Percentiles rank a stretch among this genome's conserved stretches.
Evolutionary conservation across 1,140 invertebrate species (phyloP).

Genomic region (Condylostylus longicornis): DNA sequence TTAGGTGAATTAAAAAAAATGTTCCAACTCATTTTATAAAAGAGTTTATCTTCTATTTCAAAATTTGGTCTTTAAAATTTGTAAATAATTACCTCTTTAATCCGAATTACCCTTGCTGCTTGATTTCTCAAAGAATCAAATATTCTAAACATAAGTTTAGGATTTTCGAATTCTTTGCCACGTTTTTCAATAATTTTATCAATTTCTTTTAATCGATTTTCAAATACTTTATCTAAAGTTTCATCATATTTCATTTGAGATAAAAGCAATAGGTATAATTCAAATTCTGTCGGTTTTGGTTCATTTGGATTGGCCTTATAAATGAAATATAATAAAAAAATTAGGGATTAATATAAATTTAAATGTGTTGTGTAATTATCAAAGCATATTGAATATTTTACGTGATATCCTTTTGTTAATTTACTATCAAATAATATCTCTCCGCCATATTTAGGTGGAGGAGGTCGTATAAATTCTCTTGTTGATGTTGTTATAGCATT

Average conservation of each 20-base stretch:
- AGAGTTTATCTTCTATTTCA: too few relatives aligned
- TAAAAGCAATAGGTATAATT: conserved; percentile 39
- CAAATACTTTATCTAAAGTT: conserved; percentile 23
- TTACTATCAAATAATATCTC: conserved; percentile 42
- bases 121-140: conserved; percentile 41
- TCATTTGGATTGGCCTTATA: conserved; percentile 43
- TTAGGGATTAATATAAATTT: neutral
- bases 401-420: conserved; percentile 46
- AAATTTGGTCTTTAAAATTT: conserved; percentile 9
- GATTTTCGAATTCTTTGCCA: conserved; percentile 30
- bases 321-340: neutral
- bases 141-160: conserved; percentile 32
- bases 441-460: conserved; percentile 46
- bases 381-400: conserved; percentile 21
- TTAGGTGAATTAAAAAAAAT: too few relatives aligned
- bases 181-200: conserved; percentile 35
- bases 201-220: conserved; percentile 35
- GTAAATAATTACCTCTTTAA: conserved; percentile 7
- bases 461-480: conserved; percentile 47
- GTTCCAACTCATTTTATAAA: too few relatives aligned
- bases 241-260: conserved; percentile 37
- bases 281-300: conserved; percentile 42
- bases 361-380: neutral
- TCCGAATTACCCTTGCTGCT: conserved; percentile 21
- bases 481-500: conserved; percentile 49